Conservation (phyloP, 1,140 invertebrate genomes). For the Coelopa frigida region DNA sequence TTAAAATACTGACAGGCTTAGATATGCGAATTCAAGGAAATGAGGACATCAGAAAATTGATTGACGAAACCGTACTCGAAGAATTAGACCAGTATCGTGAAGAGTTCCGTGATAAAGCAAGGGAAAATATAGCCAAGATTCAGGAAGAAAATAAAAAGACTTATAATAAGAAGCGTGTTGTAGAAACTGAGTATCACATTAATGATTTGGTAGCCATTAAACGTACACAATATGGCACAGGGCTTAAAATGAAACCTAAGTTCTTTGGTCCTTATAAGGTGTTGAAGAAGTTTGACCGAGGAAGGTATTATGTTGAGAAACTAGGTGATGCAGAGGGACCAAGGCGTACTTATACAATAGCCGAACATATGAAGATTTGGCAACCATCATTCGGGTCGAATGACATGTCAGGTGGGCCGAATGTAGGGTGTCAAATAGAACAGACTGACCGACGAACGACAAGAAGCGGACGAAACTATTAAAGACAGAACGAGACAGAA, state of each 20-base stretch:
- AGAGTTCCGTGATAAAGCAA: constrained; percentile 12
- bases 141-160: constrained; percentile 35
- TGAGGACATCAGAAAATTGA: constrained; percentile 16
- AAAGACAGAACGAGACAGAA: too few relatives aligned
- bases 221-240: constrained; percentile 34
- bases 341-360: not conserved
- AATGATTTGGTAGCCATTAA: constrained; percentile 34
- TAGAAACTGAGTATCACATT: constrained; percentile 26
- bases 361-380: constrained; percentile 1
- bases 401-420: constrained; percentile 1
- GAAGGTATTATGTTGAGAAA: constrained; percentile 17
- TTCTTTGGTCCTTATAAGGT: constrained; percentile 42
- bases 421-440: not conserved
- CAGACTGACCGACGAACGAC: too few relatives aligned
- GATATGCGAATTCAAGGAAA: constrained; percentile 28
- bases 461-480: too few relatives aligned
- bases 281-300: constrained; percentile 16
- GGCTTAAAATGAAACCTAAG: constrained; percentile 35
- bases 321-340: constrained; percentile 6
- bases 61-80: constrained; percentile 28
- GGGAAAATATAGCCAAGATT: constrained; percentile 27
- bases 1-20: constrained; percentile 32
- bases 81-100: constrained; percentile 17
- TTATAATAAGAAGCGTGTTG: constrained; percentile 25
- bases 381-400: not conserved